Percentiles rank a stretch among this genome's conserved stretches.
Evolutionary conservation across 1,140 invertebrate species (phyloP).

Genomic region (Druon quercuslanigerum): DNA sequence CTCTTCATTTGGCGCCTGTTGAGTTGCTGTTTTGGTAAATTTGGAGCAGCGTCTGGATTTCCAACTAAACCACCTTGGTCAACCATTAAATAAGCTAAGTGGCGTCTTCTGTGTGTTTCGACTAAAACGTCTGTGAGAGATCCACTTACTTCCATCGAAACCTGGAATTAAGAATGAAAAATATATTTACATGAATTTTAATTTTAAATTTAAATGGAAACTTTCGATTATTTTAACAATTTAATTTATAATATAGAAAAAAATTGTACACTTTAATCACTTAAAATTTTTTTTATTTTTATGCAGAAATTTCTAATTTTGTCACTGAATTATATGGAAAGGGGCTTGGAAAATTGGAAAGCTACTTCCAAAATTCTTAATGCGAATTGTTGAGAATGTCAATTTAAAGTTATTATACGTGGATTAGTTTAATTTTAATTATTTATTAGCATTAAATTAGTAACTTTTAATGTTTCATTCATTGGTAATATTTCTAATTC

Average conservation of each 20-base stretch:
- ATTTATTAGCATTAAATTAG: too few relatives aligned
- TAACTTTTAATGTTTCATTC: too few relatives aligned
- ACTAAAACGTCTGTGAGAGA: conserved; percentile 90
- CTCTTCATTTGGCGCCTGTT: conserved; percentile 91
- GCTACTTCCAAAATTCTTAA: conserved; percentile 1
- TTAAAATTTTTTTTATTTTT: too few relatives aligned
- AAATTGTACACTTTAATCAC: too few relatives aligned
- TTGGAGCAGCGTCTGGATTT: conserved; percentile 90
- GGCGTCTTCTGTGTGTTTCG: conserved; percentile 92
- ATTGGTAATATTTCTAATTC: too few relatives aligned
- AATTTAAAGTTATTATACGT: too few relatives aligned
- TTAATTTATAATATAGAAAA: too few relatives aligned
- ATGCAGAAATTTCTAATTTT: too few relatives aligned
- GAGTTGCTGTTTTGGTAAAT: conserved; percentile 94
- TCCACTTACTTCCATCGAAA: conserved; percentile 78
- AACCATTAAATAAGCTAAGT: conserved; percentile 96
- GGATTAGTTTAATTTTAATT: too few relatives aligned
- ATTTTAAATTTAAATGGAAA: too few relatives aligned
- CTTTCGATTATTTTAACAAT: too few relatives aligned
- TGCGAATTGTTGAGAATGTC: neutral
- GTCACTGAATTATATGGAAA: too few relatives aligned
- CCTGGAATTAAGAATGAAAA: conserved; percentile 58
- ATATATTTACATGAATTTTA: neutral
- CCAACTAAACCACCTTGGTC: conserved; percentile 94
- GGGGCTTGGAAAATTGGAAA: neutral